These are phyloP conservation scores for Corvus hawaiiensis DNA, from an alignment of 2,113 vertebrate species.

Conservation along the genomic window DNA sequence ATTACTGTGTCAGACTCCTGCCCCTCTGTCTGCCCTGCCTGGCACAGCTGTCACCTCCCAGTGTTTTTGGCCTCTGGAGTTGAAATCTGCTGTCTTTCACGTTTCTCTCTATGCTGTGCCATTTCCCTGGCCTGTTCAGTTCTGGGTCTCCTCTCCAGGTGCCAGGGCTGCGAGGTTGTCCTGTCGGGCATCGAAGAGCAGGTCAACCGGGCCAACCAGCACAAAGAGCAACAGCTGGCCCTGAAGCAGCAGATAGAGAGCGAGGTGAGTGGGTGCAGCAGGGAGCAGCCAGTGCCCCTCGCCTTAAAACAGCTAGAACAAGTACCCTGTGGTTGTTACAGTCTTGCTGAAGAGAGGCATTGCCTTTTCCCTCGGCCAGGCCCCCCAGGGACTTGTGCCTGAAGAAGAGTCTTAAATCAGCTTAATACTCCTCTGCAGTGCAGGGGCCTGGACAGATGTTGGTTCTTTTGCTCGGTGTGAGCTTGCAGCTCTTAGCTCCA, in stretches of 20 bases:
- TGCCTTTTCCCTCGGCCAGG: background rate
- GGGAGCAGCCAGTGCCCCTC: background rate
- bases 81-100: background rate
- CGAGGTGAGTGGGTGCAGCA: conserved; percentile 75
- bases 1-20: background rate
- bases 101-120: fast-evolving
- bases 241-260: conserved; percentile 96
- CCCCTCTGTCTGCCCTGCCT: background rate
- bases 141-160: conserved; percentile 72
- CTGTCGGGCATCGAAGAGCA: conserved; percentile 93
- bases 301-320: background rate
- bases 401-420: background rate
- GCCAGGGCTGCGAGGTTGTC: conserved; percentile 91
- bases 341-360: background rate
- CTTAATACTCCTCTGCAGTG: background rate
- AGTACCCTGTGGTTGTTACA: background rate
- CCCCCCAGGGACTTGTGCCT: background rate
- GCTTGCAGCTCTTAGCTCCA: background rate
- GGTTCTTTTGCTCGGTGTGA: background rate
- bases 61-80: background rate
- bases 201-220: conserved; percentile 91
- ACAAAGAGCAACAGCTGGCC: conserved; percentile 92
- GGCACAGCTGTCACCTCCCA: background rate
- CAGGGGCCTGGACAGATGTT: background rate
- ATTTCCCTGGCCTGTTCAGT: background rate